A percentile compares a stretch with the other conserved stretches of the same genome.
These are phyloP conservation scores for Nephrotoma flavescens DNA, from an alignment of 2,888 invertebrate genomes.

Conservation along the genomic window DNA sequence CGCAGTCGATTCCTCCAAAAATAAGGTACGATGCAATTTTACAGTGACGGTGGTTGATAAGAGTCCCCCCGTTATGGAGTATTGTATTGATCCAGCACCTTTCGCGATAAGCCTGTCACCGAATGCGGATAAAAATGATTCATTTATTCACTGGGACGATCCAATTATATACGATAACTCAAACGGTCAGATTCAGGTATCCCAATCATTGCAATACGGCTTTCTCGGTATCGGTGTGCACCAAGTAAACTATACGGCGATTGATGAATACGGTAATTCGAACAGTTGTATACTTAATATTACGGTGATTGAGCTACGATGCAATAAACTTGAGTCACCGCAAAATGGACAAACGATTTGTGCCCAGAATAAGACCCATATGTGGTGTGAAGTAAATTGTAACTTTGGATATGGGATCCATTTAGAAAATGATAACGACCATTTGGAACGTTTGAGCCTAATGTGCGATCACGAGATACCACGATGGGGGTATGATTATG, in stretches of 20 bases:
- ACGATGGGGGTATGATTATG: constrained; percentile 26
- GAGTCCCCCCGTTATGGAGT: constrained; percentile 40
- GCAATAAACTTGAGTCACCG: constrained; percentile 33
- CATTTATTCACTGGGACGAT: constrained; percentile 33
- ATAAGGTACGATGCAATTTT: constrained; percentile 45
- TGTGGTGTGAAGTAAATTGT: constrained; percentile 41
- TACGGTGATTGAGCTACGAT: constrained; percentile 36
- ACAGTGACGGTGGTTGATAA: constrained; percentile 38
- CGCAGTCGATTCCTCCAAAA: constrained; percentile 44
- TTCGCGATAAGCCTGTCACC: constrained; percentile 46
- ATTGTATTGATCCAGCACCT: constrained; percentile 41
- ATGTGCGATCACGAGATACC: constrained; percentile 27
- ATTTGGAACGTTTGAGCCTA: constrained; percentile 20
- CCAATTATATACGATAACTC: constrained; percentile 33
- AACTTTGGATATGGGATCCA: constrained; percentile 42
- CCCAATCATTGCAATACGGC: constrained; percentile 31
- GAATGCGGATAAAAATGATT: constrained; percentile 17
- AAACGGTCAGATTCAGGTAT: constrained; percentile 15
- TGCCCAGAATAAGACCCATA: constrained; percentile 27
- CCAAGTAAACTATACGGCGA: constrained; percentile 39
- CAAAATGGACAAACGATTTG: constrained; percentile 36
- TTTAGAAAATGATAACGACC: constrained; percentile 21
- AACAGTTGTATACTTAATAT: constrained; percentile 43
- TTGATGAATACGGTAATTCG: constrained; percentile 41
- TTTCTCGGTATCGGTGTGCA: constrained; percentile 40